Conservation (phyloP, 2,113 vertebrate genomes). For the Protobothrops mucrosquamatus region DNA sequence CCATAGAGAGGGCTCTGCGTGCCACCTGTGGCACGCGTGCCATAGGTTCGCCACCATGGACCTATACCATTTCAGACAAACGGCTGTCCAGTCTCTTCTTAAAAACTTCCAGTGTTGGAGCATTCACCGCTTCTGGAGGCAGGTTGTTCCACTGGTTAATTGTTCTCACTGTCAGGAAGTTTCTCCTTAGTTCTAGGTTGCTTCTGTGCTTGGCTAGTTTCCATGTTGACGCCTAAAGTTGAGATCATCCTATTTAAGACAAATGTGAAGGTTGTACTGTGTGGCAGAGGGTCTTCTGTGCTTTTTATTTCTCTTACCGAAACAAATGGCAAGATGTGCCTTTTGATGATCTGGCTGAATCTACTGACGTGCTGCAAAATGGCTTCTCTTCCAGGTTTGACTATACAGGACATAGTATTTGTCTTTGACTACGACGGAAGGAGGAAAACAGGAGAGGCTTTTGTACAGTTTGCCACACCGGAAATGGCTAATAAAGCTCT, state of each 20-base stretch:
- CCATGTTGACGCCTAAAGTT: background rate
- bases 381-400: slow-evolving; percentile 66
- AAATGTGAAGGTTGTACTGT: background rate
- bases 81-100: no score
- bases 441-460: slow-evolving; percentile 82
- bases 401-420: slow-evolving; percentile 72
- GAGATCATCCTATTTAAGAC: background rate
- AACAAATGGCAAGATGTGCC: background rate
- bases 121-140: no score
- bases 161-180: no score
- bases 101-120: no score
- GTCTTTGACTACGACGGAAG: slow-evolving; percentile 75
- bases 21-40: no score
- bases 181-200: no score
- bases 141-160: no score
- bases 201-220: no score
- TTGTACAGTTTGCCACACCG: slow-evolving; percentile 82
- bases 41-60: no score
- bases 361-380: rapidly evolving
- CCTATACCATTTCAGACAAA: no score
- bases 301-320: rapidly evolving
- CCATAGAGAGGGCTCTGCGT: no score
- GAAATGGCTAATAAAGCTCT: slow-evolving; percentile 82
- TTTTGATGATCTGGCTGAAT: rapidly evolving
- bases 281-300: rapidly evolving